These are phyloP conservation scores for human DNA, from an alignment of 2,113 vertebrate genomes.

Conservation along the genomic window GRCh38 chr19:36480001-36480500, in stretches of 20 bases:
- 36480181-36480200: neutral
- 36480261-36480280: neutral
- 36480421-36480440: no score
- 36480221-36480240: neutral
- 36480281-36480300: no score
- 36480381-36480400: no score
- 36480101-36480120: neutral
- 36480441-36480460: no score
- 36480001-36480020: neutral
- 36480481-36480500: no score
- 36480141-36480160: neutral
- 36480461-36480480: no score
- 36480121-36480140: neutral
- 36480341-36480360: no score
- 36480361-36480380: no score
- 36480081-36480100: neutral
- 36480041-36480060: neutral
- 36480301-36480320: no score
- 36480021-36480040: neutral
- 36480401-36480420: no score
- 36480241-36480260: neutral
- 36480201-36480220: neutral
- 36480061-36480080: slow-evolving; percentile 13
- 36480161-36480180: neutral
- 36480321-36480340: no score